Conservation (phyloP, 2,888 invertebrate species). For the Aphidoletes aphidimyza region DNA sequence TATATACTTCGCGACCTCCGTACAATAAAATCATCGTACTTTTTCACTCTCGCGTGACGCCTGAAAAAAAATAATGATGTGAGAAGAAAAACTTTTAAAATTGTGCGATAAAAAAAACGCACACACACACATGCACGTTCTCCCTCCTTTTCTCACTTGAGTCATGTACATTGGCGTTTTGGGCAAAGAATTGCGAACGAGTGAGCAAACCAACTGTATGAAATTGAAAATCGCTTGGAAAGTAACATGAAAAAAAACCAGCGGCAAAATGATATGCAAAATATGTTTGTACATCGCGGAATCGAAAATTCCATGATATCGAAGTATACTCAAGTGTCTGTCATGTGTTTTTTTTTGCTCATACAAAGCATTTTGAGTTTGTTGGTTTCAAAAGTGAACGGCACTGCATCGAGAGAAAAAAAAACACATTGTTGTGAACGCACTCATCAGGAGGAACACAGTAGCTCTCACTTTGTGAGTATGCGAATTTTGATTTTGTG, state of each 20-base stretch:
- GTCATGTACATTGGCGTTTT: not conserved
- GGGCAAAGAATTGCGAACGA: not conserved
- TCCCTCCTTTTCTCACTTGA: not conserved
- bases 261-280: conserved; percentile 40
- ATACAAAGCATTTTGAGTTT: not conserved
- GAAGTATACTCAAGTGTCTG: conserved; percentile 23
- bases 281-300: conserved; percentile 1
- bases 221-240: conserved; percentile 12
- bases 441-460: not conserved
- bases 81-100: conserved; percentile 1
- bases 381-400: not conserved
- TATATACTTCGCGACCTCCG: not conserved
- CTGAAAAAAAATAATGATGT: not conserved
- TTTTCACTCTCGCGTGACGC: not conserved
- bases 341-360: conserved; percentile 31
- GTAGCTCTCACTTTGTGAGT: not conserved
- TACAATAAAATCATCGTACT: not conserved
- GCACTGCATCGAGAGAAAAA: not conserved
- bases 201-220: not conserved
- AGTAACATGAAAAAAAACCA: not conserved
- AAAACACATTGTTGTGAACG: not conserved
- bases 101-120: not conserved
- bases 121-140: not conserved
- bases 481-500: conserved; percentile 34
- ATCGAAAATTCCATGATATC: conserved; percentile 18